phyloP scores from a whole-genome alignment of 35 echinoderm and acorn worm species.

The Lytechinus pictus region DNA sequence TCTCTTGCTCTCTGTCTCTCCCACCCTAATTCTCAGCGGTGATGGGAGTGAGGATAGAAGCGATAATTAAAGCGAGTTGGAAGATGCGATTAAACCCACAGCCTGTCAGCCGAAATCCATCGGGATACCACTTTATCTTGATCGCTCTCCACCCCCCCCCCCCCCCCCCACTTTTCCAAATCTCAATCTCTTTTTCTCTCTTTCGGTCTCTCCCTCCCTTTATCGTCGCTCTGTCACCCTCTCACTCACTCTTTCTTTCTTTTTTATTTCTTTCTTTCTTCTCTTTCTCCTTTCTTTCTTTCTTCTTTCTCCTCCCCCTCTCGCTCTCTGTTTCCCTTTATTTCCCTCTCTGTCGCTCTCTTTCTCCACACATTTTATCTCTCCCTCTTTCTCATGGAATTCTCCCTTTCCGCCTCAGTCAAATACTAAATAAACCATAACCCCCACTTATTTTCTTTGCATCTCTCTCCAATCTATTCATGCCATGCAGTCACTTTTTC shows the following conservation, averaged over 20 bases:
- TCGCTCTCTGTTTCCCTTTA: background rate
- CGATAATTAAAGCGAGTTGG: conserved; percentile 55
- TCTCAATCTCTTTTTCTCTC: background rate
- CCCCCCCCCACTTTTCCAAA: background rate
- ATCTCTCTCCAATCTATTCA: background rate
- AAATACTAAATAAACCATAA: too few relatives aligned
- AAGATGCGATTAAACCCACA: conserved; percentile 41
- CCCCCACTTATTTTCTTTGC: background rate
- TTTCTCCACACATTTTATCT: background rate
- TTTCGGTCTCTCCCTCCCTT: too few relatives aligned
- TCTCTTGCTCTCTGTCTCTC: background rate
- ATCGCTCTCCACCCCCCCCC: background rate
- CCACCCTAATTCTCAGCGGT: background rate
- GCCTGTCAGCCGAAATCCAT: conserved; percentile 23
- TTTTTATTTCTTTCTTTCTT: background rate
- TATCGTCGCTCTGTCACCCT: too few relatives aligned
- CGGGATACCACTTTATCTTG: background rate
- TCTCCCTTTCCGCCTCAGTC: background rate
- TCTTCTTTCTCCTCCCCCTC: background rate
- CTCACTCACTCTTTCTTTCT: background rate
- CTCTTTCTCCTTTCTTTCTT: background rate
- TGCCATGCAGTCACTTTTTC: background rate
- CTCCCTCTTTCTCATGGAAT: background rate
- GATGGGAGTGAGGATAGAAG: conserved; percentile 36
- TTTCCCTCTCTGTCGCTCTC: background rate